Evolutionary conservation across 2,888 invertebrate species (phyloP), one percentile per base, ranked within the genome.

Genomic region (Synergus laeviventris): DNA sequence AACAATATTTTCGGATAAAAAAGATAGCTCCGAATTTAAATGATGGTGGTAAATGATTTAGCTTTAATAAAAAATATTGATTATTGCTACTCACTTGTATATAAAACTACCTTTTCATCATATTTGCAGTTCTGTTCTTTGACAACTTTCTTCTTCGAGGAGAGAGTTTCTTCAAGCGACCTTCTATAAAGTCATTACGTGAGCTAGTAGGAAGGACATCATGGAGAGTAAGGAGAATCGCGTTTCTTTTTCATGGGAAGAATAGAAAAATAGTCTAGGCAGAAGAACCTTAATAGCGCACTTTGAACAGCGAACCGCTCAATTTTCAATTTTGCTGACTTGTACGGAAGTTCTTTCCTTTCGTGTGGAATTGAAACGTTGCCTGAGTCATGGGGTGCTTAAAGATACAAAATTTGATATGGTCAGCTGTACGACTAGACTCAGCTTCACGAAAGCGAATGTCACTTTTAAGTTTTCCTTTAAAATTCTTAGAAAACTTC

Each of bases 311-410:
- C 31, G 66, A 66, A 42, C 16, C 66, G 66, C 31, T 66, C 66
- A 66, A 66, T 66, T 66, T 66, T 66, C 66, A 66, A 66, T 66
- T 66, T 66, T 24, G 66, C 45, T 66, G 42, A 66, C 31, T 66
- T 45, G n/a, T 45, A 42, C 66, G 66, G 45, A 45, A 66, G 24
- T 45, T 66, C 45, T 45, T 39, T 64, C 14, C 21, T 24, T 14
- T 42, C 21, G 45, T n/a, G 24, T 42, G 7, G 45, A 66, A 45
- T 45, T 66, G 24, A 66, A 66, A 61, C 61, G 61, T 61, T 36
- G 45, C 24, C 64, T 45, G 66, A 66, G 66, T 66, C 66, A 66
- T 24, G 45, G 45, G 66, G 45, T 66, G 45, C 16, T 66, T 66
- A 31, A n/a, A 45, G 42, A 45, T 66, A 54, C 9, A 54, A 9